Conservation (phyloP, 2,888 invertebrate species). For the Stomorhina lunata region DNA sequence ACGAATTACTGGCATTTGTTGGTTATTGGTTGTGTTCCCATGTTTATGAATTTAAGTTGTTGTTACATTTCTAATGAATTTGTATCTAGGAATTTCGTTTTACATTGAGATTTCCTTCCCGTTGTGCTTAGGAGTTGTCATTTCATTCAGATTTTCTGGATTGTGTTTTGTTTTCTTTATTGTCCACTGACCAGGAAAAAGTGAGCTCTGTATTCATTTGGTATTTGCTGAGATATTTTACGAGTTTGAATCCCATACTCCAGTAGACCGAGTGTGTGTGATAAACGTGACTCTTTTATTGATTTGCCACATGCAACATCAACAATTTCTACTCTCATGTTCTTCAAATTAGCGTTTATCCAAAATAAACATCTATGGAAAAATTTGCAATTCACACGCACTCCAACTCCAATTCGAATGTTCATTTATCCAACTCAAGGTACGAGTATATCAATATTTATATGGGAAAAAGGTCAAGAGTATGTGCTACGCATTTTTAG, state of each 20-base stretch:
- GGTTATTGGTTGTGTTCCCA: background rate
- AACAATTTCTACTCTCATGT: background rate
- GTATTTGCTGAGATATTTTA: constrained; percentile 28
- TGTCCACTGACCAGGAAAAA: background rate
- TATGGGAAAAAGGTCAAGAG: background rate
- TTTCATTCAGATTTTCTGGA: constrained; percentile 16
- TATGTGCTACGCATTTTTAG: constrained; percentile 43
- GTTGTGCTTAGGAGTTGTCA: constrained; percentile 15
- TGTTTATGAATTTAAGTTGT: constrained; percentile 7
- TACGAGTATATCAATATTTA: background rate
- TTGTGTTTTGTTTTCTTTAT: background rate
- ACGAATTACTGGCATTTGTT: background rate
- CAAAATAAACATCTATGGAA: background rate
- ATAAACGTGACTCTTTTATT: constrained; percentile 63
- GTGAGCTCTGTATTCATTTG: too few relatives aligned
- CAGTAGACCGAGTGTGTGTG: constrained; percentile 44
- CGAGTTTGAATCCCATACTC: background rate
- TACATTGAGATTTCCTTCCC: constrained; percentile 60
- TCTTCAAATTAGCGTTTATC: constrained; percentile 39
- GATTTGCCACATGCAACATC: constrained; percentile 36
- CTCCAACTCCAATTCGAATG: background rate
- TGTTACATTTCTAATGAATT: constrained; percentile 49
- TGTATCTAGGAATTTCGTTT: constrained; percentile 39
- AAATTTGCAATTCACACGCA: constrained; percentile 35
- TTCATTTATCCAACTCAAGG: background rate